These are phyloP conservation scores for Hydra vulgaris DNA, from an alignment of 30 jellyfish, hydroid and myxozoan genomes.

Conservation along the genomic window DNA sequence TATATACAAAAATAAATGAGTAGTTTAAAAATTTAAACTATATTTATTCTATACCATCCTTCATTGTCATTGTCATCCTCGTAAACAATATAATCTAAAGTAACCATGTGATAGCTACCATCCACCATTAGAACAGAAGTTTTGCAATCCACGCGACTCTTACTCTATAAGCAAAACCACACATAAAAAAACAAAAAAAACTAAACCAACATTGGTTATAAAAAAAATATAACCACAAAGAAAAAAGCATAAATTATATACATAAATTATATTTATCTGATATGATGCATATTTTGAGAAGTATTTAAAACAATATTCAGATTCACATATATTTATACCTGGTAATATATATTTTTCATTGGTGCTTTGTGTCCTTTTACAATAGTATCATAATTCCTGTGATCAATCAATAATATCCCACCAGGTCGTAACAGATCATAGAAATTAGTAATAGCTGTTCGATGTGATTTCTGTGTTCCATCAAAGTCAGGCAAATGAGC, in stretches of 20 bases:
- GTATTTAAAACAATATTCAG: too few species aligned
- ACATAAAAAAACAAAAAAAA: neutral
- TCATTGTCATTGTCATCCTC: constrained; percentile 23
- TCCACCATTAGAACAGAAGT: constrained; percentile 95
- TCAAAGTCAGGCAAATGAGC: constrained; percentile 98
- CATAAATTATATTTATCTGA: too few species aligned
- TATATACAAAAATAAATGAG: too few species aligned
- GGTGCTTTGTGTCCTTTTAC: constrained; percentile 94
- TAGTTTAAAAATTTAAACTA: too few species aligned
- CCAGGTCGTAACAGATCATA: constrained; percentile 68
- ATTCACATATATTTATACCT: too few species aligned
- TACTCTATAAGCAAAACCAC: constrained; percentile 62
- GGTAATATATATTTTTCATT: constrained; percentile 85
- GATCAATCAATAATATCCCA: constrained; percentile 84
- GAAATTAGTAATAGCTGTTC: constrained; percentile 67
- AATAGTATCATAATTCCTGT: constrained; percentile 87
- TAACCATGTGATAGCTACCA: constrained; percentile 65
- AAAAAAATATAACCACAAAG: too few species aligned
- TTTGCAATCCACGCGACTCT: constrained; percentile 69
- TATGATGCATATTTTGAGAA: too few species aligned
- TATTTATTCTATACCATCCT: too few species aligned
- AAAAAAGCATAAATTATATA: too few species aligned
- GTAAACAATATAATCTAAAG: constrained; percentile 66
- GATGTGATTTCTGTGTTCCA: constrained; percentile 67
- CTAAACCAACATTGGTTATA: neutral